phyloP scores from a whole-genome alignment of 2,888 invertebrate genomes.

The Lamellibrachia columna region DNA sequence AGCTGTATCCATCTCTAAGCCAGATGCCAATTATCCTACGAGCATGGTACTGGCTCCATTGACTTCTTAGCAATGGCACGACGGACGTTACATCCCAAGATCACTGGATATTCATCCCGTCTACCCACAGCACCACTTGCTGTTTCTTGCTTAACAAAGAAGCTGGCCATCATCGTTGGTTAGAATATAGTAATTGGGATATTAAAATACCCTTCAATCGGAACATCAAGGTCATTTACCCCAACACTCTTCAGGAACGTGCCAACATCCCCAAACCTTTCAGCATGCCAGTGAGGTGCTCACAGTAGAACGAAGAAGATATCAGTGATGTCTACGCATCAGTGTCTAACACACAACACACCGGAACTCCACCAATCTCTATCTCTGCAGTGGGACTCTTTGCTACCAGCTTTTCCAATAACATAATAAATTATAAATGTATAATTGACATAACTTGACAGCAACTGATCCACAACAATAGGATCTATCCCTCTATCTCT shows the following conservation, averaged over 20 bases:
- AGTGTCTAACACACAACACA: background rate
- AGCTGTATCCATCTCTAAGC: background rate
- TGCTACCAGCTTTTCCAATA: background rate
- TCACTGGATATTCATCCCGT: background rate
- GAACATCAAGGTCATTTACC: background rate
- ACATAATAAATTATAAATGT: too few species aligned
- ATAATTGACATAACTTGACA: background rate
- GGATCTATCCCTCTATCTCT: background rate
- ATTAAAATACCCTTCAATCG: background rate
- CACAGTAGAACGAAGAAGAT: background rate
- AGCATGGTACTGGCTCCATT: background rate
- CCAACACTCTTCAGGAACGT: background rate
- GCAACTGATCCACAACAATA: background rate
- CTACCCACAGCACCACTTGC: background rate
- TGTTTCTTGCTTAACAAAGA: background rate
- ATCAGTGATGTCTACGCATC: background rate
- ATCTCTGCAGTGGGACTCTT: background rate
- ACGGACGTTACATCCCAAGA: background rate
- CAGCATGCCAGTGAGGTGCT: background rate
- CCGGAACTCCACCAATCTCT: background rate
- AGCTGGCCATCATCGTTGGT: background rate
- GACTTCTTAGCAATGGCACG: background rate
- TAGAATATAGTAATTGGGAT: background rate
- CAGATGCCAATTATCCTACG: background rate
- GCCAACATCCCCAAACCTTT: background rate